Base-by-base conservation (phyloP, 2,888 invertebrate genomes). In the Drosophila ezoana region DNA sequence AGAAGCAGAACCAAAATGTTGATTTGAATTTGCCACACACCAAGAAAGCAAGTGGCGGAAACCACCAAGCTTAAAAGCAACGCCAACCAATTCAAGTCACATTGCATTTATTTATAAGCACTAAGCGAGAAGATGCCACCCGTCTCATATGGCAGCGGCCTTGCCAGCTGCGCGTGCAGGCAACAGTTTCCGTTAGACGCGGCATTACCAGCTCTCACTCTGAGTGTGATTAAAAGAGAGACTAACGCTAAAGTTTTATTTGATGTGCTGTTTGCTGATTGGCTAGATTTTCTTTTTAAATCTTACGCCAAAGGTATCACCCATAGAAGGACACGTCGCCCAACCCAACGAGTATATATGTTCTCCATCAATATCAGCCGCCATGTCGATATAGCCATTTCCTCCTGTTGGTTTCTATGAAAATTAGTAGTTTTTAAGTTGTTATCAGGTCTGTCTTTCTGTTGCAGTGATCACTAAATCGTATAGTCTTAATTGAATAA, bases 91-190 rank as follows among this genome's bases (percentile, higher is more conserved):
- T 61, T 64, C 52, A 37, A 63, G 58, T 63, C 65, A 48, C 59
- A 77, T 48, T 77, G 77, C 70, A 67, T 64, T 73, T 67, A 73
- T 73, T 69, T 63, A 66, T 64, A 61, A 61, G 63, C 53, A 41
- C 49, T 38, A 18, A 33, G 16, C 33, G 23, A 49, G 33, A 4
- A 38, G 43, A 10, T 45, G 44, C 38, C 32, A 45, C 35, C 37
- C 38, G 41, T 13, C 45, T 35, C 10, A 41, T 23, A 38, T 4
- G 37, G 18, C 11, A 16, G 37, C 6, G 18, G 72, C 52, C 13
- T 73, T 73, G 73, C 69, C 69, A 73, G 43, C 14, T 58, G 63
- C 6, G 13, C 18, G 3, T 13, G n/a, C 8, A 8, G 45, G 54
- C 60, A 70, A 69, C 57, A 53, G 52, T 56, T 56, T 48, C 52